These are phyloP conservation scores for Dynastes maya DNA, from an alignment of 2,888 invertebrate species.

Conservation along the genomic window DNA sequence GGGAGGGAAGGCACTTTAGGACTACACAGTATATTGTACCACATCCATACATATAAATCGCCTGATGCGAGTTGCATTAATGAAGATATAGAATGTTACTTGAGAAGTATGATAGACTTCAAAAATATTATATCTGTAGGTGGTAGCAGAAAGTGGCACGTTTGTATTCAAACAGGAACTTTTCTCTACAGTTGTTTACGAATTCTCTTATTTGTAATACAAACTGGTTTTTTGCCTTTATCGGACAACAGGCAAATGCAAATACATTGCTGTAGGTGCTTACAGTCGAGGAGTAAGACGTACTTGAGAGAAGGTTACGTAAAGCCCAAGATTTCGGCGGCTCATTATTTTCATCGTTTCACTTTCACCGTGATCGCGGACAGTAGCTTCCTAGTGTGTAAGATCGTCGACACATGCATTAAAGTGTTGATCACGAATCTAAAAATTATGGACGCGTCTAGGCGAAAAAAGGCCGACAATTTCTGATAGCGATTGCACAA, in stretches of 20 bases:
- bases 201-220: not conserved
- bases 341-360: constrained; percentile 57
- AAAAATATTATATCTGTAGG: too few species aligned
- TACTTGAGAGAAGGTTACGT: constrained; percentile 49
- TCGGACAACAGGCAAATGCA: constrained; percentile 14
- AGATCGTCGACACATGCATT: constrained; percentile 49
- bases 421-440: constrained; percentile 27
- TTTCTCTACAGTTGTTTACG: not conserved
- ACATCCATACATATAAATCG: too few species aligned
- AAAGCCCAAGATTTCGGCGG: constrained; percentile 57
- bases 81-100: too few species aligned
- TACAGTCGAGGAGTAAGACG: constrained; percentile 21
- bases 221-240: not conserved
- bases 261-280: constrained; percentile 25
- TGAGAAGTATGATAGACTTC: too few species aligned
- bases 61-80: too few species aligned
- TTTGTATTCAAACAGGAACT: not conserved
- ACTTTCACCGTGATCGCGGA: constrained; percentile 55
- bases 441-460: constrained; percentile 39
- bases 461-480: constrained; percentile 4
- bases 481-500: constrained; percentile 12
- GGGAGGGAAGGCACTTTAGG: too few species aligned
- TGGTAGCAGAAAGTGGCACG: too few species aligned
- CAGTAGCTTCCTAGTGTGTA: constrained; percentile 54
- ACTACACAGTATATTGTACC: too few species aligned